Percentiles rank a stretch among this genome's conserved stretches.
Conservation (phyloP, 2,888 invertebrate genomes). For the Ophioninae sp. region DNA sequence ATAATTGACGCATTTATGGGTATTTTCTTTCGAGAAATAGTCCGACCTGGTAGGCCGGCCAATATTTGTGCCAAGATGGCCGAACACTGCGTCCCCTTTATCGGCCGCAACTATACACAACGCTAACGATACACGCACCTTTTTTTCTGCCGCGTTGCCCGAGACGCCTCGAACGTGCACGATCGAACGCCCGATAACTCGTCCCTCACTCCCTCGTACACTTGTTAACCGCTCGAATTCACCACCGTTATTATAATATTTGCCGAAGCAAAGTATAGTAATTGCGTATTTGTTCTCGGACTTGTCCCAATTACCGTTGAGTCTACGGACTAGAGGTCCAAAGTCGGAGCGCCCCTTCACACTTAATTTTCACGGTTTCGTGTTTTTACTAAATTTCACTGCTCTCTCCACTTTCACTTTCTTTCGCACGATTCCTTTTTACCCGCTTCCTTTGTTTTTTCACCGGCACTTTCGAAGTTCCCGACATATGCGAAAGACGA, state of each 20-base stretch:
- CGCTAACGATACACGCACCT: slow-evolving; percentile 10
- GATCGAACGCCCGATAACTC: slow-evolving; percentile 76
- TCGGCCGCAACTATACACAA: slow-evolving; percentile 9
- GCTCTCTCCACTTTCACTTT: not conserved
- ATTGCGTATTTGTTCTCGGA: slow-evolving; percentile 76
- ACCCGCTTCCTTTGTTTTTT: not conserved
- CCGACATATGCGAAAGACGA: not conserved
- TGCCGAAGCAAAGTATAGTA: slow-evolving; percentile 76
- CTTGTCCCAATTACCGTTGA: slow-evolving; percentile 72
- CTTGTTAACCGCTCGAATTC: slow-evolving; percentile 68
- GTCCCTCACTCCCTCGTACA: slow-evolving; percentile 54
- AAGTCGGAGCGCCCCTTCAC: slow-evolving; percentile 38
- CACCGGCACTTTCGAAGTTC: not conserved
- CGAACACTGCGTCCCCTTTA: not conserved
- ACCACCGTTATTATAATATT: slow-evolving; percentile 78
- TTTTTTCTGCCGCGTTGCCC: slow-evolving; percentile 70
- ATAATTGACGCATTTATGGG: not conserved
- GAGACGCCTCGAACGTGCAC: slow-evolving; percentile 64
- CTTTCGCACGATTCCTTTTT: not conserved
- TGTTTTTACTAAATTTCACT: slow-evolving; percentile 30
- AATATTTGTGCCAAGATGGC: slow-evolving; percentile 10
- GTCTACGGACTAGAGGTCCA: slow-evolving; percentile 37
- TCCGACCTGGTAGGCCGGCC: not conserved
- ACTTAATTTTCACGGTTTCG: slow-evolving; percentile 48
- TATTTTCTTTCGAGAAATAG: slow-evolving; percentile 11